Base-by-base conservation (phyloP, 2,797 vertebrate genomes). In the Toxotes lorentzi region DNA sequence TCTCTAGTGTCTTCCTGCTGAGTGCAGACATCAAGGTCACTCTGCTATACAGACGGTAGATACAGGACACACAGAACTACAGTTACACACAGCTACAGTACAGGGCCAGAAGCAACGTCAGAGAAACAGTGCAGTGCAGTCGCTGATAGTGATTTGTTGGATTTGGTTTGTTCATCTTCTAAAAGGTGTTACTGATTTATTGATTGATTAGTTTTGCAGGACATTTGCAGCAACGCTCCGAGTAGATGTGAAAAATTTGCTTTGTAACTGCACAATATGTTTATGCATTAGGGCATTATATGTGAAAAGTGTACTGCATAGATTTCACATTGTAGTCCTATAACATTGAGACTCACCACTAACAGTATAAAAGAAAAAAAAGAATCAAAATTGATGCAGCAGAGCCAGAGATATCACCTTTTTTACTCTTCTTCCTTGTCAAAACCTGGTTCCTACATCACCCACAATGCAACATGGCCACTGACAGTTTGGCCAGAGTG, bases 21-120 rank as follows among this genome's bases (percentile, higher is more conserved):
- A 86, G 87, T 79, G 78, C 80, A 88, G 85, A 89, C 89, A 89
- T 88, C 90, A 92, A 94, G 93, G 93, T 94, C 92, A 92, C 85
- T 76, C 75, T 48, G 83, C 73, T 82, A 79, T 70, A 78, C 85
- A 84, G 89, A 87, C 66, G 50, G 76, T 62, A 75, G 82, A 88
- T 83, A 83, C 79, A 85, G 68, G 75, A 85, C 89, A 78, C 87
- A 88, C 84, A 84, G 73, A 87, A 76, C 61, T 76, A 69, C 62
- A 75, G 60, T 51, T 47, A 34, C 64, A 74, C 56, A 56, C n/a
- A 54, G 53, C 32, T 45, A 50, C 32, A 41, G 61, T 30, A 57
- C 54, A 51, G 58, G 32, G 73, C 79, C 60, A 47, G 62, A 47
- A 70, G 65, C 40, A 38, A 24, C 58, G n/a, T 23, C 47, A 74